These are phyloP conservation scores for Anagyrus pseudococci DNA, from an alignment of 2,888 invertebrate species.

Conservation along the genomic window DNA sequence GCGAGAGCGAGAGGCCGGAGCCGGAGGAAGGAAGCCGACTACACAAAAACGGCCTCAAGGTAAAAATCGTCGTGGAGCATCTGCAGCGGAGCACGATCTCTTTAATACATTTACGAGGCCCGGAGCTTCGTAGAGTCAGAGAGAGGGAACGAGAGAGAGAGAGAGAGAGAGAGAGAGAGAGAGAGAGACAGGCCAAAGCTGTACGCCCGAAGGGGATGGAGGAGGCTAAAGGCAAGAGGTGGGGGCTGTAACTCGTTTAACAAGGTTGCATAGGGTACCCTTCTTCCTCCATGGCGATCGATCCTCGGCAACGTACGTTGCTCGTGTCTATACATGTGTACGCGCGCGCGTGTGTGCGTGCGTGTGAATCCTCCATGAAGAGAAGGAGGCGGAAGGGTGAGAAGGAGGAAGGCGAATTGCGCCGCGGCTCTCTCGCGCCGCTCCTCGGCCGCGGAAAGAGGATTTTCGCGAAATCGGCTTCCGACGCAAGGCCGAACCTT, in stretches of 20 bases:
- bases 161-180: too few relatives aligned
- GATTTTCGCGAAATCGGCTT: slow-evolving; percentile 39
- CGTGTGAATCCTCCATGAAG: not conserved
- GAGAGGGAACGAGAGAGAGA: too few relatives aligned
- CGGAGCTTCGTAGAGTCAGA: not conserved
- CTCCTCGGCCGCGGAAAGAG: slow-evolving; percentile 26
- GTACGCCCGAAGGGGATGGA: slow-evolving; percentile 40
- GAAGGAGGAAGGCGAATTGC: slow-evolving; percentile 38
- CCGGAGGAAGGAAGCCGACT: not conserved
- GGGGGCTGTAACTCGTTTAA: slow-evolving; percentile 39
- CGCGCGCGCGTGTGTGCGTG: slow-evolving; percentile 3
- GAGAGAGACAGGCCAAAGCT: too few relatives aligned
- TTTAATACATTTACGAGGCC: slow-evolving; percentile 51
- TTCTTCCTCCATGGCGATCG: slow-evolving; percentile 16
- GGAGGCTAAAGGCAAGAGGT: slow-evolving; percentile 34
- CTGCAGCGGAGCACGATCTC: slow-evolving; percentile 28
- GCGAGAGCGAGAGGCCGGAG: not conserved
- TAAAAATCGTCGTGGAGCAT: slow-evolving; percentile 30
- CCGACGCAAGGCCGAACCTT: slow-evolving; percentile 4
- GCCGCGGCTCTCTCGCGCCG: too few relatives aligned
- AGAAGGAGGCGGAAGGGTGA: slow-evolving; percentile 32
- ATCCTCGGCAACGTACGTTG: slow-evolving; percentile 12
- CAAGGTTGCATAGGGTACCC: slow-evolving; percentile 33
- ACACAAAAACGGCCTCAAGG: not conserved
- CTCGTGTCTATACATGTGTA: not conserved